Evolutionary conservation across 2,797 vertebrate genomes (phyloP), one percentile per base, ranked within the genome.

Genomic region (Monodelphis domestica): DNA sequence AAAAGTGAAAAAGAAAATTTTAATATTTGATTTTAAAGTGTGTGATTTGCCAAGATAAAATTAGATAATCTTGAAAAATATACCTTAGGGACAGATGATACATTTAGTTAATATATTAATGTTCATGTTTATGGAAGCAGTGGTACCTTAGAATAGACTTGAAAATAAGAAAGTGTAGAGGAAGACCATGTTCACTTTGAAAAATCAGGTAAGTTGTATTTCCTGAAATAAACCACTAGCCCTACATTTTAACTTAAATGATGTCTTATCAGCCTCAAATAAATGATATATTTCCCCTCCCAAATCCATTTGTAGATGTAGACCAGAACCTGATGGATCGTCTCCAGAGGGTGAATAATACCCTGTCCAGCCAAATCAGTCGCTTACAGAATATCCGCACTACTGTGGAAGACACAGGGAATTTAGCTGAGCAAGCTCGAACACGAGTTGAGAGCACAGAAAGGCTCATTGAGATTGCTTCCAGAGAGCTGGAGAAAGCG

Each of bases 321-420:
- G 99, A 99, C 97, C 98, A 98, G n/a, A 99, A 98, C 4, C 98
- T 99, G 94, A 97, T 99, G 98, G 99, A 99, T 88, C 99, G 99
- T 4, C 98, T 99, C 54, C 99, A 98, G 96, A 97, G 94, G 97
- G 99, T 99, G 97, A 99, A 99, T 97, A 98, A 94, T 98, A 99
- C 99, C 0, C 97, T 99, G 95, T 98, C 97, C 1, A 99, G 98
- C 54, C 99, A 99, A 95, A 99, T 99, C 95, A 98, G 99, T 98
- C 99, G 99, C 0, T 98, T 99, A 96, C 99, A 99, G 98, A 99
- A 98, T 98, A 99, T 99, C 97, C 99, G 99, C 93, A 98, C 98
- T 96, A 99, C 99, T 0, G 99, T 99, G 93, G 98, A 98, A 45
- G 98, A 99, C 97, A 99, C 99, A 0, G 98, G 99, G 89, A 94